Percentiles rank a stretch among this genome's conserved stretches.
Conservation (phyloP, 2,888 invertebrate genomes). For the Andrena bucephala region DNA sequence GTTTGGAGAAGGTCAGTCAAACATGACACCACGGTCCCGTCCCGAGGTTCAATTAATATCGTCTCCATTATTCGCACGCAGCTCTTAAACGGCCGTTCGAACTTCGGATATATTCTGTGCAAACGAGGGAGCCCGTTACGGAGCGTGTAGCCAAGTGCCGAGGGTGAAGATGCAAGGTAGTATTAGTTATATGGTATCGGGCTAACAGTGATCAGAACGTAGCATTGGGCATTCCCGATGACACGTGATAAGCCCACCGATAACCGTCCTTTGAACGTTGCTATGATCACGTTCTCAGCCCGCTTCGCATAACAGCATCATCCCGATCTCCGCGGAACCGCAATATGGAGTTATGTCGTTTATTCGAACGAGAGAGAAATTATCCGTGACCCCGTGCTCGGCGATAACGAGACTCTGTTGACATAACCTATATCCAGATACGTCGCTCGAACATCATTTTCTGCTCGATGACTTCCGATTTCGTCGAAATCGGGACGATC, state of each 20-base stretch:
- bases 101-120: conserved; percentile 11
- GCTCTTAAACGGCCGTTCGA: conserved; percentile 10
- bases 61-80: conserved; percentile 62
- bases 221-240: conserved; percentile 51
- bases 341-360: not conserved
- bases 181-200: conserved; percentile 49
- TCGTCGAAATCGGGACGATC: not conserved
- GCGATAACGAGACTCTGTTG: not conserved
- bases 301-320: not conserved
- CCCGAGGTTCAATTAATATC: conserved; percentile 76
- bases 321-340: not conserved
- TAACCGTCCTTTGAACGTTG: conserved; percentile 15
- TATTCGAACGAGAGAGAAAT: conserved; percentile 1
- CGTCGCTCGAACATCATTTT: not conserved
- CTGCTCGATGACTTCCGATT: not conserved
- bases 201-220: conserved; percentile 53
- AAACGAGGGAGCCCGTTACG: conserved; percentile 17
- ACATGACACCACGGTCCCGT: conserved; percentile 86
- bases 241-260: conserved; percentile 55
- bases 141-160: conserved; percentile 16
- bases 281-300: not conserved
- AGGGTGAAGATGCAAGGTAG: conserved; percentile 48
- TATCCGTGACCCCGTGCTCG: not conserved
- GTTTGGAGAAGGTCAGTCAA: conserved; percentile 88
- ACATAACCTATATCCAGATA: conserved; percentile 27